Base-by-base conservation (phyloP, 2,113 vertebrate genomes). In the Heteronetta atricapilla region DNA sequence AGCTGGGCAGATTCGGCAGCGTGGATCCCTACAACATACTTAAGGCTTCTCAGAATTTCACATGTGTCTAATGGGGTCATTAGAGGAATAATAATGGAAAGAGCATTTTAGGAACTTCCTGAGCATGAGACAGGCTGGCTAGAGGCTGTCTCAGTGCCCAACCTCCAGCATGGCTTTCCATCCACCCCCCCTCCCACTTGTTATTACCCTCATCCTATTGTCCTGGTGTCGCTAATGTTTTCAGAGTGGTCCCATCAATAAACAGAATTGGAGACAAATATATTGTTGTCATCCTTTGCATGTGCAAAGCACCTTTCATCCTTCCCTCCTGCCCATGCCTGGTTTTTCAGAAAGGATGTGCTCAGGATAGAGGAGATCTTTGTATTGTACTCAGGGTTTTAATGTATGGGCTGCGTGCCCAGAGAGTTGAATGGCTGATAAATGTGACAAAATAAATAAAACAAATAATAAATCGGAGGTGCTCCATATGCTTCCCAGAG, bases 391-490 rank as follows among this genome's bases (percentile, higher is more conserved):
- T 87, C 77, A 82, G 70, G 50, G 63, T 93, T 96, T 96, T 96
- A 96, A 90, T 82, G 95, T 60, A 70, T 52, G 81, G 92, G 90
- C 86, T 87, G 70, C 52, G 67, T 93, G 78, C 93, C 86, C 63
- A 55, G 92, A 80, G 67, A 82, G 50, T 29, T 94, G 92, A 92
- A 84, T 94, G 88, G 86, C 88, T 96, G 93, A 95, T 94, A 96
- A 93, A 95, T 81, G 58, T 96, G 95, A 93, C 90, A 89, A 94
- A 96, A 91, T 82, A 96, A 97, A 93, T 97, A 90, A 97, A 95
- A 79, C 88, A 90, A 96, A 96, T 89, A 92, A 93, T 95, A 96
- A 93, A 96, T 93, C 8, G 1, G 67, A 95, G 44, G 70, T 59
- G 46, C 48, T 96, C 40, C 66, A 22, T 73, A 92, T 69, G 86